Evolutionary conservation across 2,113 vertebrate genomes (phyloP), one percentile per base, ranked within the genome.

Genomic region (Gallinago undulata): DNA sequence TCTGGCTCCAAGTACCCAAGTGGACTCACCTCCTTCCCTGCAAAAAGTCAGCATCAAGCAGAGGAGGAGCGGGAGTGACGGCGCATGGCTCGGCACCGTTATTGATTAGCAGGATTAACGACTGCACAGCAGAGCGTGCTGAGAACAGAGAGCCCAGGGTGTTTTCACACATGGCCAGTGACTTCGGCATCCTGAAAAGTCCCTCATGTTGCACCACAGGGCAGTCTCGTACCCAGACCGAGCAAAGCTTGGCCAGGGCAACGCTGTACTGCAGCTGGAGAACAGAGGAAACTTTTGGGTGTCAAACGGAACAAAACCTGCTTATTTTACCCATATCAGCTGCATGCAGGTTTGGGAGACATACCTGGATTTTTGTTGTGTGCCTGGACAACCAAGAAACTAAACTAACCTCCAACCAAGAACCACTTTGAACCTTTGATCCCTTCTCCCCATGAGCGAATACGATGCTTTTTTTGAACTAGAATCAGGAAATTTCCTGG

Each of bases 401-500:
- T 53, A 63, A 80, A 69, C 4, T 13, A 64, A 81, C 76, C 91
- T 77, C 82, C 62, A 51, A 84, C 51, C 53, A 91, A 2, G 22
- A 79, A 56, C 23, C 0, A 0, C 59, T 91, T 59, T 0, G 0
- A 86, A 96, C 89, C 94, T 94, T 94, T 88, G 95, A 90, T 90
- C 94, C 89, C 59, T 81, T 47, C 84, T 70, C 80, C 47, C 80
- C 3, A 2, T 35, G 91, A 91, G 77, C 1, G 1, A 91, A 87
- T 72, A 35, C 1, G 1, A 92, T 60, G 91, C 83, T 92, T 90
- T 90, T 94, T 87, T 64, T 84, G 91, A 95, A 84, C 62, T 7
- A 74, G 91, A 87, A 82, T 91, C 93, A 84, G 92, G 87, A 95
- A 92, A 89, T 64, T 93, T 92, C 87, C 77, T 95, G 95, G 96